These are phyloP conservation scores for Craseonycteris thonglongyai DNA, from an alignment of 2,113 vertebrate species.

Conservation along the genomic window DNA sequence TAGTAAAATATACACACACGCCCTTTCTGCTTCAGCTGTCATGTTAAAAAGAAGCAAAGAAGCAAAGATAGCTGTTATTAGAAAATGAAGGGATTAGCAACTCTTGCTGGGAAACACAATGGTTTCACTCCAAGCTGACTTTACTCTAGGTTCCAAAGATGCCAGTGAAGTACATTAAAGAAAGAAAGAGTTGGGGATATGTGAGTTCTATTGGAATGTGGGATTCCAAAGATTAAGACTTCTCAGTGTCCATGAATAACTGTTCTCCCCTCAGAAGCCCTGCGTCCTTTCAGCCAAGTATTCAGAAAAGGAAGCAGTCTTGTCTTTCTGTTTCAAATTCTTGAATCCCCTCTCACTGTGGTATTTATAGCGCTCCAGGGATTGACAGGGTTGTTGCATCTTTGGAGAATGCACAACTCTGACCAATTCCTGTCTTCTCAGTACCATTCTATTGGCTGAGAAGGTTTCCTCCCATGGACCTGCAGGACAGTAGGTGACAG, in stretches of 20 bases:
- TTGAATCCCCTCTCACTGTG: background rate
- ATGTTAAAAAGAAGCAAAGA: conserved; percentile 7
- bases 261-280: background rate
- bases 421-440: background rate
- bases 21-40: background rate
- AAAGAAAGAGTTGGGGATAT: background rate
- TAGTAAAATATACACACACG: background rate
- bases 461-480: background rate
- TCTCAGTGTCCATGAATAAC: background rate
- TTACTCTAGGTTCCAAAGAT: background rate
- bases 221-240: background rate
- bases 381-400: background rate
- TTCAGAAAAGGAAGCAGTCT: background rate
- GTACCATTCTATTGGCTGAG: background rate
- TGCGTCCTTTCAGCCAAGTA: background rate
- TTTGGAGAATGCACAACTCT: background rate
- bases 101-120: background rate
- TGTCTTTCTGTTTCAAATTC: background rate
- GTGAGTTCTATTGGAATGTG: background rate
- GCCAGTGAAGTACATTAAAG: background rate
- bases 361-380: background rate
- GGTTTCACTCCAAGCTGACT: background rate
- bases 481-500: background rate
- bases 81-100: background rate
- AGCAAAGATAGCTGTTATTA: background rate